phyloP scores from a whole-genome alignment of 2,888 invertebrate species.

The Caenorhabditis doughertyi region DNA sequence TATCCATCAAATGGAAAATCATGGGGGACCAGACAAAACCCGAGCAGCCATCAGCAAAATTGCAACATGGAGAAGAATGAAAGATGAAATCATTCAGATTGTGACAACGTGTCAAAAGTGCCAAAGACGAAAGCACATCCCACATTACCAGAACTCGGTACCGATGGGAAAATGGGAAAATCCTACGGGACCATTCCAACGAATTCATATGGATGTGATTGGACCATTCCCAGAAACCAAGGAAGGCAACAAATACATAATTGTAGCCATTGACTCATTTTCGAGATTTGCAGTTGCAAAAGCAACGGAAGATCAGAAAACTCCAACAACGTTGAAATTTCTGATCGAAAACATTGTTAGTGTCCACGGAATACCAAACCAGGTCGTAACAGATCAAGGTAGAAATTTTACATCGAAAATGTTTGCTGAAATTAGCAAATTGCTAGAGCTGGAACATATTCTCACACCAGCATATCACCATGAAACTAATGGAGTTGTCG shows the following conservation, averaged over 20 bases:
- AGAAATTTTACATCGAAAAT: conserved; percentile 10
- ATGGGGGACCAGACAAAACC: too few relatives aligned
- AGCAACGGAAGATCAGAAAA: neutral
- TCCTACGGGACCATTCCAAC: conserved; percentile 32
- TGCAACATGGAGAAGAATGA: conserved; percentile 25
- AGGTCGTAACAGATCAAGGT: conserved; percentile 36
- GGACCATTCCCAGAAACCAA: conserved; percentile 56
- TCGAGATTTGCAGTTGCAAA: conserved; percentile 40
- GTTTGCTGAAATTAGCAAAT: conserved; percentile 2
- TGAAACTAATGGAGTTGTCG: conserved; percentile 60
- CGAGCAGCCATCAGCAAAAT: too few relatives aligned
- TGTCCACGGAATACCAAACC: conserved; percentile 28
- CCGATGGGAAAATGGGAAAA: conserved; percentile 9
- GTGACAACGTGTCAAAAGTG: conserved; percentile 5
- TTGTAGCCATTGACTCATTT: conserved; percentile 38
- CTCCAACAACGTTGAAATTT: neutral
- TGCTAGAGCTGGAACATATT: neutral
- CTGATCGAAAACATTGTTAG: conserved; percentile 24
- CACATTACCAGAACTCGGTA: neutral
- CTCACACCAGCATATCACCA: conserved; percentile 55
- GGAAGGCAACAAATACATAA: conserved; percentile 41
- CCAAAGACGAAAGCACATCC: neutral
- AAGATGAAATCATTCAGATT: conserved; percentile 12
- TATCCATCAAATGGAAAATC: too few relatives aligned
- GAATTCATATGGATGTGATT: conserved; percentile 51